Evolutionary conservation across 2,797 vertebrate genomes (phyloP), one percentile per base, ranked within the genome.

Genomic region (Sebastes itinus): DNA sequence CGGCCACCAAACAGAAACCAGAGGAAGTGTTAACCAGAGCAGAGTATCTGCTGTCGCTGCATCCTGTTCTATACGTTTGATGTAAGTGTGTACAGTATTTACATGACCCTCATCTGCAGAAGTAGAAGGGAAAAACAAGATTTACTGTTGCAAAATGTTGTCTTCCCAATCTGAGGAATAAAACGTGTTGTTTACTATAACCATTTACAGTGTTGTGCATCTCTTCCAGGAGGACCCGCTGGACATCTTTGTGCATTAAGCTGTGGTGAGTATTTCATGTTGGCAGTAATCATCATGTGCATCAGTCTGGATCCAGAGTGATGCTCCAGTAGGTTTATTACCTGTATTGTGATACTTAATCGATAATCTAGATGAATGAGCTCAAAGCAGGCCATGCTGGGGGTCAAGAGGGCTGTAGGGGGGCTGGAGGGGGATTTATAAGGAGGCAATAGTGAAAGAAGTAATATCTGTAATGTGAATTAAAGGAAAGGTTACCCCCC

Each of bases 321-420:
- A 81, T 11, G 70, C 59, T 63, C 30, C 78, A 67, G 1, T 28
- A 12, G 67, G 6, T 86, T 84, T 77, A 78, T 73, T 27, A 33
- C 42, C 55, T 72, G 59, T 2, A 56, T 7, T 11, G 12, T 0
- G 76, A 87, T 49, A 33, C 61, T 66, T 62, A 55, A 83, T 85
- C 85, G 82, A 88, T 89, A 65, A 59, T 64, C 22, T 3, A 6
- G 4, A n/a, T 65, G n/a, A 75, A 64, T 62, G 33, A 65, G 33
- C 35, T 87, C 66, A 78, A 27, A 42, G 23, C 23, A 72, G 81
- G 27, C 18, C 54, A 75, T 8, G 56, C 7, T 7, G 4, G n/a
- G 54, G 67, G 46, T 79, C 14, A 56, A 30, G 38, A 5, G 27
- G 9, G 10, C 25, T 61, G 56, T 3, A 23, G 22, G 12, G 14